phyloP scores from a whole-genome alignment of 1,140 invertebrate genomes.

The Centruroides sculpturatus region DNA sequence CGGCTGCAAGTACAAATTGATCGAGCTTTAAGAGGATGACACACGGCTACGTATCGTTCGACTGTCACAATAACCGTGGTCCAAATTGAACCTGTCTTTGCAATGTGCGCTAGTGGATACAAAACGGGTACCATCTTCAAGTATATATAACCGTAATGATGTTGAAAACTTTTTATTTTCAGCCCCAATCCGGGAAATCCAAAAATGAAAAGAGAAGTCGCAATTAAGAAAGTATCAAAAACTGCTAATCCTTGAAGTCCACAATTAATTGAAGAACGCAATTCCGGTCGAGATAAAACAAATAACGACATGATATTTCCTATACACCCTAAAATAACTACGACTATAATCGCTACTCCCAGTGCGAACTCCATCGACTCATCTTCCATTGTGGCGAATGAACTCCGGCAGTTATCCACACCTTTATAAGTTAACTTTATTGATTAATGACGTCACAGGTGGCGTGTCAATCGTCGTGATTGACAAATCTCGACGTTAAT shows the following conservation, averaged over 20 bases:
- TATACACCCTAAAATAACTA: slow-evolving; percentile 4
- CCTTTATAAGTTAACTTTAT: too few relatives aligned
- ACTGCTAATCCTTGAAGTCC: slow-evolving; percentile 11
- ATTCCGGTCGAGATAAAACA: slow-evolving; percentile 9
- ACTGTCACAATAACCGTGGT: slow-evolving; percentile 87
- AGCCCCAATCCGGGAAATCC: slow-evolving; percentile 6
- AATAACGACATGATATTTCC: slow-evolving; percentile 10
- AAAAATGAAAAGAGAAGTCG: slow-evolving; percentile 6
- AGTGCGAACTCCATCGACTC: background rate
- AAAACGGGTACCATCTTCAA: slow-evolving; percentile 50
- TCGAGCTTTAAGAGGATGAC: slow-evolving; percentile 73
- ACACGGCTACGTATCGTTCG: slow-evolving; percentile 91
- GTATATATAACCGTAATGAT: too few relatives aligned
- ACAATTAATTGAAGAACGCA: slow-evolving; percentile 11
- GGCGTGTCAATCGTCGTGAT: too few relatives aligned
- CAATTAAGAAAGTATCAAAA: slow-evolving; percentile 10
- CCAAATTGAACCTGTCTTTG: slow-evolving; percentile 84
- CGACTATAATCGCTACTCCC: slow-evolving; percentile 1
- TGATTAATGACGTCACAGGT: too few relatives aligned
- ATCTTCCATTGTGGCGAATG: background rate
- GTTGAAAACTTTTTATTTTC: too few relatives aligned
- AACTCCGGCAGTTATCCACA: background rate
- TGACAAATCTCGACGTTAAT: too few relatives aligned
- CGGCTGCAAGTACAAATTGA: slow-evolving; percentile 80
- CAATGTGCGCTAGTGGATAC: slow-evolving; percentile 72